A percentile compares a stretch with the other conserved stretches of the same genome.
Conservation (phyloP, 2,113 vertebrate species). For the Cinclus cinclus region DNA sequence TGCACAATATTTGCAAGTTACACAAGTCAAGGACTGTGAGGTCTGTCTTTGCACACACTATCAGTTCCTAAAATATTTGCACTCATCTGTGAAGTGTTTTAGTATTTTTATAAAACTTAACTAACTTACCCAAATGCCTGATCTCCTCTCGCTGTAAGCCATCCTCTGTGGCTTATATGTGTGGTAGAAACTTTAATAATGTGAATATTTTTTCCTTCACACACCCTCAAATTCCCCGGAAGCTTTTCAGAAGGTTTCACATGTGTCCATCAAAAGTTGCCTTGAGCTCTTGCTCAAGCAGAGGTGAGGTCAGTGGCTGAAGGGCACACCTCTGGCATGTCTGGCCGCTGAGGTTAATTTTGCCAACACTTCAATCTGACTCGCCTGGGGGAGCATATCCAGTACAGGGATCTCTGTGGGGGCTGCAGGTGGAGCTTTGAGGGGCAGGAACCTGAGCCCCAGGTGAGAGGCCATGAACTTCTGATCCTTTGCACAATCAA, state of each 20-base stretch:
- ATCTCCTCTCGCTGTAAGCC: neutral
- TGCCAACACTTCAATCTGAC: neutral
- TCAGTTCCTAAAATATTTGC: neutral
- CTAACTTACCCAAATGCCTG: neutral
- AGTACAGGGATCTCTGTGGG: neutral
- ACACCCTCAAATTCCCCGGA: neutral
- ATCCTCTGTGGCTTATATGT: neutral
- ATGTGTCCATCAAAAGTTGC: neutral
- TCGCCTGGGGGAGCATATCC: neutral
- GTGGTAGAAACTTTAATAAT: neutral
- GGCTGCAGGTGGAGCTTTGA: neutral
- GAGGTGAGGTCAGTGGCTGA: neutral
- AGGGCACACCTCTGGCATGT: neutral
- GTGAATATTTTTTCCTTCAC: neutral
- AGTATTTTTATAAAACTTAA: neutral
- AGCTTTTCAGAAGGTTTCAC: neutral
- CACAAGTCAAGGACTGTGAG: neutral
- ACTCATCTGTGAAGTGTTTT: neutral
- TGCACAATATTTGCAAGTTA: conserved; percentile 34
- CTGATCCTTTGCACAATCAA: neutral
- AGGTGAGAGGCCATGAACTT: neutral
- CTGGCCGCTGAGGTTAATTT: neutral
- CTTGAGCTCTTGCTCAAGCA: neutral
- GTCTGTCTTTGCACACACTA: neutral
- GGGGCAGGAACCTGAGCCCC: neutral